Evolutionary conservation across 1,140 invertebrate species (phyloP).

Genomic region (Pogonomyrmex californicus): DNA sequence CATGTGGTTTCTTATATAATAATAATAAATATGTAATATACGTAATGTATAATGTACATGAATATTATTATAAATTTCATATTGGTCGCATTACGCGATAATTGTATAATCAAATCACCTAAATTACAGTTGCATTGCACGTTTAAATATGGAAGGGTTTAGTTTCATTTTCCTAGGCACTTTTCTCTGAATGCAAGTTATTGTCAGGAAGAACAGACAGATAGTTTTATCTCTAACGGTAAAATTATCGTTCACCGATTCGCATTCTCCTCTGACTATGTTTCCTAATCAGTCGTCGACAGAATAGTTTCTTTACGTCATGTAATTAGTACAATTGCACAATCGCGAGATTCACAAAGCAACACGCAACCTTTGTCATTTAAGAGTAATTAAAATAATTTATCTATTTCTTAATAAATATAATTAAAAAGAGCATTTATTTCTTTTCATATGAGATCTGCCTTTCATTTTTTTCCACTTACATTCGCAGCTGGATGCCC

Average conservation of each 20-base stretch:
- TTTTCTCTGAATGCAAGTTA: constrained; percentile 25
- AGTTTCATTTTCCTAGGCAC: constrained; percentile 20
- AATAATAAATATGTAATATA: not conserved
- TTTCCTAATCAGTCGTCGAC: constrained; percentile 21
- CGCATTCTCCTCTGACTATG: constrained; percentile 34
- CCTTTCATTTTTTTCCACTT: constrained; percentile 30
- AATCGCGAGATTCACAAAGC: not conserved
- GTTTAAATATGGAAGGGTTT: not conserved
- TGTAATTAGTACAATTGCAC: constrained; percentile 37
- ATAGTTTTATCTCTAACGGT: constrained; percentile 74
- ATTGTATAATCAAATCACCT: not conserved
- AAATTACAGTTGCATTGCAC: not conserved
- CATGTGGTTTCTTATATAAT: constrained; percentile 13
- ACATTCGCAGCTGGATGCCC: constrained; percentile 89
- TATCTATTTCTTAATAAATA: not conserved
- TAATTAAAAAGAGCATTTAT: not conserved
- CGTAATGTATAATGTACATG: not conserved
- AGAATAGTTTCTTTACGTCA: constrained; percentile 18
- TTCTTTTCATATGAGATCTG: not conserved
- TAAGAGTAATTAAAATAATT: not conserved
- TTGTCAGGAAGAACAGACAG: constrained; percentile 61
- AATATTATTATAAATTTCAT: not conserved
- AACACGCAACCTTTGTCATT: not conserved
- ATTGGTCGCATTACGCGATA: not conserved
- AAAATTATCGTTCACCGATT: constrained; percentile 63